Evolutionary conservation across 2,888 invertebrate species (phyloP).

Genomic region (Hyposoter dolosus): DNA sequence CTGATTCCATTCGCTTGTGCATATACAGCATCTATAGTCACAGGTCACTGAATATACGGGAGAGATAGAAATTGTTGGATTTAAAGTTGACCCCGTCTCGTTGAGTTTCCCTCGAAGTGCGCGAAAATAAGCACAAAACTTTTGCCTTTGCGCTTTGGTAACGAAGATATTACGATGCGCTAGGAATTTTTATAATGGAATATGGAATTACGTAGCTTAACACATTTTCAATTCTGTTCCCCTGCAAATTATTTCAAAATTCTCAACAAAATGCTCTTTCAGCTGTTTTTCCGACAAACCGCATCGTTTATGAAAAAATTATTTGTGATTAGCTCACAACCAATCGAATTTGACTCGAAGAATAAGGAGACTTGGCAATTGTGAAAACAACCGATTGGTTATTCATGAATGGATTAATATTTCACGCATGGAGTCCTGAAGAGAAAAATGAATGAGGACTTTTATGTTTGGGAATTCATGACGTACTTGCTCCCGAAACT

Average conservation of each 20-base stretch:
- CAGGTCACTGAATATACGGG: constrained; percentile 42
- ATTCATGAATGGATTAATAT: neutral
- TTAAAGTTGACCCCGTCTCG: constrained; percentile 49
- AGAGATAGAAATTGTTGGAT: constrained; percentile 53
- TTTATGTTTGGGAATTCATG: neutral
- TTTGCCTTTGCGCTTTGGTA: neutral
- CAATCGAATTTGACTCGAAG: neutral
- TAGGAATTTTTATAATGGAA: neutral
- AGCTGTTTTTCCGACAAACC: neutral
- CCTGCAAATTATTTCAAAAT: neutral
- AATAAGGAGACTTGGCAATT: neutral
- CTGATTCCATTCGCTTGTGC: constrained; percentile 47
- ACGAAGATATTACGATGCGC: neutral
- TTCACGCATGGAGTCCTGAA: neutral
- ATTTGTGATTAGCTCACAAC: neutral
- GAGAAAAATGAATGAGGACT: neutral
- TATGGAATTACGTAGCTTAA: neutral
- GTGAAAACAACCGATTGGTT: neutral
- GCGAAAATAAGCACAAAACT: constrained; percentile 18
- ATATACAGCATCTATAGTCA: constrained; percentile 39
- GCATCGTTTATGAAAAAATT: neutral
- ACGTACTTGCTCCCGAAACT: neutral
- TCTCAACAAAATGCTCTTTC: neutral
- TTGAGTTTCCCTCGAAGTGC: constrained; percentile 19
- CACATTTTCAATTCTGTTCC: neutral